Evolutionary conservation across 2,797 vertebrate genomes (phyloP).

Genomic region (Psittacula echo): DNA sequence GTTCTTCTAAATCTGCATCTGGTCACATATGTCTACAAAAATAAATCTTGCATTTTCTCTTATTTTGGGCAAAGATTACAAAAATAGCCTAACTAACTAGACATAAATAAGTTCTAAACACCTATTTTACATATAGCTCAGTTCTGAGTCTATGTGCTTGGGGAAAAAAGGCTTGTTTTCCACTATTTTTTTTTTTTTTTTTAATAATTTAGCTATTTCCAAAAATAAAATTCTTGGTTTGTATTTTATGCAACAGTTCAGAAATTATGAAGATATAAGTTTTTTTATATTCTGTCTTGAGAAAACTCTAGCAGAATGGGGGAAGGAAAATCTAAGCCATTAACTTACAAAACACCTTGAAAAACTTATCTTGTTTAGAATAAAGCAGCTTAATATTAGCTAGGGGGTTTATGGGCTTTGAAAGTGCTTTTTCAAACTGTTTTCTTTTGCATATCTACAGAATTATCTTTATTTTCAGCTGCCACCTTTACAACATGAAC

Average conservation of each 20-base stretch:
- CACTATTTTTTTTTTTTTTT: background rate
- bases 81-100: background rate
- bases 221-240: background rate
- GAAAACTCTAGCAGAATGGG: background rate
- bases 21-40: background rate
- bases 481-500: background rate
- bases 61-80: background rate
- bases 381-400: background rate
- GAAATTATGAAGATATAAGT: slow-evolving; percentile 11
- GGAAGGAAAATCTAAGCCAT: background rate
- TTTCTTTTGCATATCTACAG: background rate
- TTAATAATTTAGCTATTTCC: background rate
- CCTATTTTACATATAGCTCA: background rate
- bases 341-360: background rate
- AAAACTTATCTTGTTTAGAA: background rate
- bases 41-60: background rate
- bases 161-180: background rate
- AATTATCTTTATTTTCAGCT: background rate
- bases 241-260: background rate
- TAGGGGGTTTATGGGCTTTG: background rate
- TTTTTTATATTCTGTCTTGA: background rate
- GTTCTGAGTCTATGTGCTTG: background rate
- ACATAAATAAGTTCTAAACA: background rate
- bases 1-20: background rate
- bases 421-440: slow-evolving; percentile 4